These are phyloP conservation scores for Philereme vetulata DNA, from an alignment of 2,888 invertebrate species.

Conservation along the genomic window DNA sequence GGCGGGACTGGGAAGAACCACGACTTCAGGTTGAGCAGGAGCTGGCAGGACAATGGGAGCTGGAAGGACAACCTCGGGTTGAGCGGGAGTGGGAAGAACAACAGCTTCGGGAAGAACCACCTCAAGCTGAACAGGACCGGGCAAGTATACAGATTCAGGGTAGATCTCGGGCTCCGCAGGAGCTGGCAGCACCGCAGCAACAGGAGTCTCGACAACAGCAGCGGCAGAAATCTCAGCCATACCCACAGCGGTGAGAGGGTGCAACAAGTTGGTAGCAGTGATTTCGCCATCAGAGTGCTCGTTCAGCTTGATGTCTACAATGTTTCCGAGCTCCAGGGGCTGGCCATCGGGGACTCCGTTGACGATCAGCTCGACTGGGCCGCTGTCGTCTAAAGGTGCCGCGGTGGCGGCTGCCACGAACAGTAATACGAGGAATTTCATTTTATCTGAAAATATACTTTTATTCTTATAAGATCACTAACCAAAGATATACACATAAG, in stretches of 20 bases:
- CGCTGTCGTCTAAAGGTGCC: slow-evolving; percentile 51
- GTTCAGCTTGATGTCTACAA: slow-evolving; percentile 58
- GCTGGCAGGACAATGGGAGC: slow-evolving; percentile 22
- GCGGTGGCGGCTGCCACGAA: slow-evolving; percentile 60
- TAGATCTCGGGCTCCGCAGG: slow-evolving; percentile 14
- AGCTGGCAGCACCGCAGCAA: slow-evolving; percentile 20
- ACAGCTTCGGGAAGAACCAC: slow-evolving; percentile 27
- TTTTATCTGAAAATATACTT: slow-evolving; percentile 49
- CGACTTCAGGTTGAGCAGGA: neutral
- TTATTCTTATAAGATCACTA: slow-evolving; percentile 5
- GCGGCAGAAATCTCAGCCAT: slow-evolving; percentile 55
- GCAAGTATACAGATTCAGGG: slow-evolving; percentile 30
- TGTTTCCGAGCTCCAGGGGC: slow-evolving; percentile 54
- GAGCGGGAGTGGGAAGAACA: slow-evolving; percentile 4
- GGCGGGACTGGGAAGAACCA: slow-evolving; percentile 5
- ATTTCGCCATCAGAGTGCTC: slow-evolving; percentile 54
- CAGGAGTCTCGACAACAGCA: slow-evolving; percentile 34
- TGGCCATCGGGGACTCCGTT: slow-evolving; percentile 62
- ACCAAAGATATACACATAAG: neutral
- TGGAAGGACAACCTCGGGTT: slow-evolving; percentile 30
- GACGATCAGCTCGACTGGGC: slow-evolving; percentile 60
- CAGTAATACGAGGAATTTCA: slow-evolving; percentile 63
- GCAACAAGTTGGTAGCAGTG: slow-evolving; percentile 51
- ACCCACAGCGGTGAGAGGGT: slow-evolving; percentile 59
- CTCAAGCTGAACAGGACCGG: slow-evolving; percentile 28